Percentiles rank a stretch among this genome's conserved stretches.
Conservation (phyloP, 37 sponge, comb jelly and placozoan genomes). For the Bolinopsis microptera region DNA sequence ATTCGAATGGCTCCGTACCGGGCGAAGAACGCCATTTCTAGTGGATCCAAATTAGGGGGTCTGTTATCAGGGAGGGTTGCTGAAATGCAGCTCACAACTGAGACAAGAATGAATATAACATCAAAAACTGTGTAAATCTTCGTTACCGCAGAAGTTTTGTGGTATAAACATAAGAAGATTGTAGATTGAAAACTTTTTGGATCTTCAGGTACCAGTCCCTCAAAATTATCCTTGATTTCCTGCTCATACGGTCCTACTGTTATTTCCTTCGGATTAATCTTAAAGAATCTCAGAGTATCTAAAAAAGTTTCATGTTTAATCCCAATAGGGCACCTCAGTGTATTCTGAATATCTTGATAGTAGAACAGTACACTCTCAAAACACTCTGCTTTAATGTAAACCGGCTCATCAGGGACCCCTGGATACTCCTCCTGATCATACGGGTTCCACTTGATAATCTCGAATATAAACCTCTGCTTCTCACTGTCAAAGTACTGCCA, state of each 20-base stretch:
- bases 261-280: background rate
- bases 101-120: slow-evolving; percentile 11
- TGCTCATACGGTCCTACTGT: slow-evolving; percentile 39
- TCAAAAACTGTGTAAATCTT: slow-evolving; percentile 48
- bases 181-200: background rate
- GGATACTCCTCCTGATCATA: background rate
- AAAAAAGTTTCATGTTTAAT: slow-evolving; percentile 20
- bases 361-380: slow-evolving; percentile 51
- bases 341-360: slow-evolving; percentile 42
- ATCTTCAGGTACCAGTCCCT: background rate
- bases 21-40: background rate
- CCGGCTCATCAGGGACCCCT: slow-evolving; percentile 46
- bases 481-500: slow-evolving; percentile 54
- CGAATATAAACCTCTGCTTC: slow-evolving; percentile 45
- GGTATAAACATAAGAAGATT: background rate
- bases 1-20: background rate
- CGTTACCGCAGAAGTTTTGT: background rate
- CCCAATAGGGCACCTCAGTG: slow-evolving; percentile 47
- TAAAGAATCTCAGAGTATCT: slow-evolving; percentile 51
- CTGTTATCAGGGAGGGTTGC: slow-evolving; percentile 36
- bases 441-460: slow-evolving; percentile 20
- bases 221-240: background rate
- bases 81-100: slow-evolving; percentile 30
- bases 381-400: slow-evolving; percentile 42
- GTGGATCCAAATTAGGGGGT: background rate